Evolutionary conservation across 2,888 invertebrate species (phyloP), one percentile per base, ranked within the genome.

Genomic region (Gastracanthus pulcherrimus): DNA sequence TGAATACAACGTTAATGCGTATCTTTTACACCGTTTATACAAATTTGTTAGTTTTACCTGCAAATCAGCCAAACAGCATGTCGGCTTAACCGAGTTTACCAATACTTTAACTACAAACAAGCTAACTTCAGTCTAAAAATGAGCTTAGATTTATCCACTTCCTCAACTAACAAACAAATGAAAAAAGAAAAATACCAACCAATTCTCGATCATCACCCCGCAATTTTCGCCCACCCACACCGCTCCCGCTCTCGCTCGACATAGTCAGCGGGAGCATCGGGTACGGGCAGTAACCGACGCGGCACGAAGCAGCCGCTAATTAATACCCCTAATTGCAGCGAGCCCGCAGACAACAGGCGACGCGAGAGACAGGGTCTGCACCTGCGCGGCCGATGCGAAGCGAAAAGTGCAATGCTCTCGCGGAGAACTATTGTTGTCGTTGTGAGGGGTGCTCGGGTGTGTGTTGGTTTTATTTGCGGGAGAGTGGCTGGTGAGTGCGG

Each of bases 281-380:
- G 41, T 19, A 62, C 23, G 13, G 36, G 41, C 31, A 84, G 82
- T 76, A 81, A 83, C 83, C 84, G 86, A 84, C 83, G 84, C 86
- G 83, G 87, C 86, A 84, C 86, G 87, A 89, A 90, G 91, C 89
- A 89, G 89, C 88, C 87, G 90, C 90, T 91, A 91, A 91, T 91
- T 91, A 91, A 91, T 91, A 91, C 89, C 89, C 90, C 90, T 90
- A 91, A 91, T 91, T 91, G 90, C 89, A 88, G 88, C 89, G 86
- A 88, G 88, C 89, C 88, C 87, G 76, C 72, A 84, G 69, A 31
- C 62, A 51, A 16, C n/a, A 48, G 36, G 31, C 41, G 23, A 29
- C 29, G 31, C 38, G 69, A 41, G 60, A 31, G 45, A 38, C 36
- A 41, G 51, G n/a, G n/a, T 77, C 51, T 51, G 55, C 55, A 78